Evolutionary conservation across 1,140 invertebrate genomes (phyloP), one percentile per base, ranked within the genome.

Genomic region (Muscidifurax raptorellus): DNA sequence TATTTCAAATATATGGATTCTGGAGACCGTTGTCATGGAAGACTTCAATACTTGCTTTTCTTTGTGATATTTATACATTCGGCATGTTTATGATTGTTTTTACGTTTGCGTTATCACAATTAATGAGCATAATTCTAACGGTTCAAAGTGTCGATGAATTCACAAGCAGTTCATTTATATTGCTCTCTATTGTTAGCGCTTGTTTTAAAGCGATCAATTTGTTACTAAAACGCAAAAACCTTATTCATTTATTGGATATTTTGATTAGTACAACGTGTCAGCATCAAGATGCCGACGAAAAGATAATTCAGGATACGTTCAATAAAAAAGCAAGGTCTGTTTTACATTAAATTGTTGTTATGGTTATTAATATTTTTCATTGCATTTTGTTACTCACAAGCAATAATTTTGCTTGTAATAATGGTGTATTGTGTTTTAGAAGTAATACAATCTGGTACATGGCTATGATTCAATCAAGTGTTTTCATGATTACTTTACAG

Each of bases 161-260:
- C 18, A 87, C 88, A 15, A 80, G 81, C 0, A 88, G 86, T 83
- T 87, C 86, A 13, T 89, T 89, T 32, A 88, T 89, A 87, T 86
- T 85, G 84, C 79, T 89, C 1, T 87, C 87, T 0, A 87, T 89
- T 78, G 86, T 89, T 44, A 88, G 86, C 27, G 86, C 86, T 6
- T 87, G 86, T 28, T 86, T 86, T 12, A 89, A 89, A 84, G 84
- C 85, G 79, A 44, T 28, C 0, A 88, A 86, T 30, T 78, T 87
- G 5, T 52, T 89, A 28, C 77, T n/a, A 69, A 86, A 72, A 44
- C 76, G 87, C 47, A 87, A 72, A 25, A 15, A 69, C 67, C 80
- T 88, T 72, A 59, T 87, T n/a, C 22, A 22, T 13, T 71, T 88
- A 25, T 79, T 86, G 64, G 10, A 81, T 1, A n/a, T 78, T 67